Conservation (phyloP, 1,140 invertebrate genomes). For the Venustaconcha ellipsiformis region DNA sequence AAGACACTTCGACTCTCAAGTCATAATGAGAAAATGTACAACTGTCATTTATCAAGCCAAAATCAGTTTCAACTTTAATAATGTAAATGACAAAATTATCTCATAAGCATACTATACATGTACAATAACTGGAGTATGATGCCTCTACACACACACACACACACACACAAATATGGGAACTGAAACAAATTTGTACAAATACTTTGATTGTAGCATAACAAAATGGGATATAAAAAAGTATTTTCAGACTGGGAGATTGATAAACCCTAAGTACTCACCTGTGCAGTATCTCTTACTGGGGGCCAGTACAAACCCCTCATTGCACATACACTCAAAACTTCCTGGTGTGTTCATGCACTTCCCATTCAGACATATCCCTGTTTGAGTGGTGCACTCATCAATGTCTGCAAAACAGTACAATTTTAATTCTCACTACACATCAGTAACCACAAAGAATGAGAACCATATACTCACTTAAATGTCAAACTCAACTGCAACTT, state of each 20-base stretch:
- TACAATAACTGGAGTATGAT: too few relatives aligned
- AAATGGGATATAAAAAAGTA: not conserved
- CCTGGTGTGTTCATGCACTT: slow-evolving; percentile 80
- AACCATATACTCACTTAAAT: slow-evolving; percentile 7
- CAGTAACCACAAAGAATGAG: not conserved
- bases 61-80: too few relatives aligned
- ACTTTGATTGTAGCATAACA: not conserved
- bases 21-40: too few relatives aligned
- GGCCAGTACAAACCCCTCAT: slow-evolving; percentile 75
- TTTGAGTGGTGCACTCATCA: slow-evolving; percentile 86
- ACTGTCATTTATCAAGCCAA: too few relatives aligned
- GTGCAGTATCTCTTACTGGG: slow-evolving; percentile 86
- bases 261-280: slow-evolving; percentile 73
- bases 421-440: not conserved
- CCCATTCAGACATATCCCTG: slow-evolving; percentile 85
- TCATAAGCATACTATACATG: too few relatives aligned
- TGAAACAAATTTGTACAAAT: not conserved
- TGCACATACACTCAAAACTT: slow-evolving; percentile 63
- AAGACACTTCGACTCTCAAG: too few relatives aligned
- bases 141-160: too few relatives aligned
- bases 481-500: not conserved
- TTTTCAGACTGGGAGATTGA: not conserved
- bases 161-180: too few relatives aligned
- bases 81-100: too few relatives aligned
- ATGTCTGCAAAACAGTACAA: slow-evolving; percentile 73